These are phyloP conservation scores for Gambusia holbrooki DNA, from an alignment of 2,113 vertebrate genomes.

Conservation along the genomic window DNA sequence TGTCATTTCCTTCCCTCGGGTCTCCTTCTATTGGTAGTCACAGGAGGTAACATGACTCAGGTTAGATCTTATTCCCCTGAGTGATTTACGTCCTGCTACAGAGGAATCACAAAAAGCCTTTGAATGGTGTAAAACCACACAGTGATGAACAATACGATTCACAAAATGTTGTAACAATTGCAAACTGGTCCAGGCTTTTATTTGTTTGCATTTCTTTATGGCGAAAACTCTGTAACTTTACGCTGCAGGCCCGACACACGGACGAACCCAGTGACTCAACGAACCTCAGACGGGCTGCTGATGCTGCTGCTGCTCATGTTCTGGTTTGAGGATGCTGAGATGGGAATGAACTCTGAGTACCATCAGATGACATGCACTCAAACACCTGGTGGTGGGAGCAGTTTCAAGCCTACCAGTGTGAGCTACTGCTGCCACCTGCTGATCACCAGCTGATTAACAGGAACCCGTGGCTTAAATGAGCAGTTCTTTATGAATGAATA, in stretches of 20 bases:
- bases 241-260: slow-evolving; percentile 35
- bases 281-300: slow-evolving; percentile 18
- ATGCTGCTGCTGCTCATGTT: not conserved
- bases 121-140: not conserved
- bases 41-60: slow-evolving; percentile 36
- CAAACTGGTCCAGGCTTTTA: not conserved
- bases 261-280: slow-evolving; percentile 26
- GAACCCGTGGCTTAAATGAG: too few species aligned
- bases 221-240: slow-evolving; percentile 21
- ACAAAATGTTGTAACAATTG: slow-evolving; percentile 15
- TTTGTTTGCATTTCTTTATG: slow-evolving; percentile 17
- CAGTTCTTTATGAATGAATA: too few species aligned
- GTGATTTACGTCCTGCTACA: slow-evolving; percentile 15
- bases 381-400: slow-evolving; percentile 5
- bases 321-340: slow-evolving; percentile 26
- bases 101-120: not conserved
- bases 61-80: slow-evolving; percentile 25
- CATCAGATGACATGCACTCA: slow-evolving; percentile 26
- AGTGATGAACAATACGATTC: not conserved
- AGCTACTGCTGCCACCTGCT: slow-evolving; percentile 67
- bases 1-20: slow-evolving; percentile 79
- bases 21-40: slow-evolving; percentile 14
- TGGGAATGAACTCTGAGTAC: slow-evolving; percentile 20
- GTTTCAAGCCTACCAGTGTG: not conserved
- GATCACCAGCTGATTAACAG: slow-evolving; percentile 1